Conservation (phyloP, 2,888 invertebrate genomes). For the Orthonychiurus folsomi region DNA sequence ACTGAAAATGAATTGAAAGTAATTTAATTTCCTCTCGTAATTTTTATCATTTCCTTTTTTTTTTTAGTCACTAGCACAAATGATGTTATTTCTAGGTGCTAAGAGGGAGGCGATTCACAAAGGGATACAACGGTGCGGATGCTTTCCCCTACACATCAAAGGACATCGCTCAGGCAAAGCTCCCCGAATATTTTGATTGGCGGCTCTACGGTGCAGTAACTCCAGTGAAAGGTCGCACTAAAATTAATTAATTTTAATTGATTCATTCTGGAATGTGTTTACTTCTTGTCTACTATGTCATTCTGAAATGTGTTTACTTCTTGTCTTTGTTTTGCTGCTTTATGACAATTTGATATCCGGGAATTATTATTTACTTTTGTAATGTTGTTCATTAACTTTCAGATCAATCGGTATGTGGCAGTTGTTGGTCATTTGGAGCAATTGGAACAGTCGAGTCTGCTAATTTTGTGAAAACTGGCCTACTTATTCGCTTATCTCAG, state of each 20-base stretch:
- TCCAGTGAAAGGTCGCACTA: conserved; percentile 70
- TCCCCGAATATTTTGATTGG: conserved; percentile 81
- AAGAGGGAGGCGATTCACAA: conserved; percentile 58
- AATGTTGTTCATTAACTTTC: conserved; percentile 29
- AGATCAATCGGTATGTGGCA: conserved; percentile 96
- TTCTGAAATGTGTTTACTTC: neutral
- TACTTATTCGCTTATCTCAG: conserved; percentile 74
- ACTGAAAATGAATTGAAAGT: conserved; percentile 62
- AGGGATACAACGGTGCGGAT: conserved; percentile 63
- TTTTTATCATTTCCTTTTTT: neutral
- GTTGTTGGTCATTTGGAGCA: conserved; percentile 95
- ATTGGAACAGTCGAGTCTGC: conserved; percentile 89
- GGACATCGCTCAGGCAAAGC: conserved; percentile 45
- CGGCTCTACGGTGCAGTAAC: conserved; percentile 84
- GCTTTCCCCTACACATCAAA: conserved; percentile 59
- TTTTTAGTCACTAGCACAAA: no score
- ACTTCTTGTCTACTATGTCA: neutral
- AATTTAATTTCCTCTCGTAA: no score
- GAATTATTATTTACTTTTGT: neutral
- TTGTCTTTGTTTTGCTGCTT: no score
- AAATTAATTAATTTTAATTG: neutral
- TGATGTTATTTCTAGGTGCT: conserved; percentile 47
- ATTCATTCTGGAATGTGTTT: neutral
- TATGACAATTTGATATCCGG: no score
- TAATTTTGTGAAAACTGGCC: conserved; percentile 69